Base-by-base conservation (phyloP, 2,888 invertebrate species). In the Sphaerolaimus hirsutus region DNA sequence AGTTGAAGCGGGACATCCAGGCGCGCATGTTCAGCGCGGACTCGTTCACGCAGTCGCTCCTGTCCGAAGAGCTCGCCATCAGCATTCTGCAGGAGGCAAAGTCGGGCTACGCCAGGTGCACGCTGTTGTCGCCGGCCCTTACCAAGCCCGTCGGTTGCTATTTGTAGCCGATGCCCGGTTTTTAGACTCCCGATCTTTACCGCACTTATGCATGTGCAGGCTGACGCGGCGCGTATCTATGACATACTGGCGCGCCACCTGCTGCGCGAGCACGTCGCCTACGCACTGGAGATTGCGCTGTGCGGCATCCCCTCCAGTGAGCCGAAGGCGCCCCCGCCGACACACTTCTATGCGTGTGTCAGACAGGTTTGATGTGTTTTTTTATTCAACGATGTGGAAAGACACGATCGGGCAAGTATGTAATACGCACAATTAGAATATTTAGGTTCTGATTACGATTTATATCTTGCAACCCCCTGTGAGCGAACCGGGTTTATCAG, bases 31-130 rank as follows among this genome's bases (percentile, higher is more conserved):
- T 86, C 2, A 79, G 81, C 3, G 82, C 87, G 41, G 91, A 91
- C 65, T 82, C 87, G 66, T 89, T 84, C 61, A 91, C 86, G 0
- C 91, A 97, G 68, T 93, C 87, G 0, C 87, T 91, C 63, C 72
- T 97, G 0, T 87, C 87, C 1, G 89, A 91, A 64, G 82, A 86
- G 61, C 73, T 91, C 2, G 87, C 87, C 0, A 81, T 86, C 53
- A 80, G 76, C 57, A 74, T 93, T 60, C 68, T 97, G 37, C 82
- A 81, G 62, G 69, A 70, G 48, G 79, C 83, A 1, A 82, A 83
- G 65, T 75, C 79, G 35, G 84, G 89, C 0, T 81, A n/a, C n/a
- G n/a, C n/a, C n/a, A n/a, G n/a, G n/a, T n/a, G n/a, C n/a, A n/a
- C n/a, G n/a, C n/a, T n/a, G n/a, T n/a, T n/a, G n/a, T n/a, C n/a